Evolutionary conservation across 2,113 vertebrate genomes (phyloP), one percentile per base, ranked within the genome.

Genomic region (Cyphotilapia sp.): DNA sequence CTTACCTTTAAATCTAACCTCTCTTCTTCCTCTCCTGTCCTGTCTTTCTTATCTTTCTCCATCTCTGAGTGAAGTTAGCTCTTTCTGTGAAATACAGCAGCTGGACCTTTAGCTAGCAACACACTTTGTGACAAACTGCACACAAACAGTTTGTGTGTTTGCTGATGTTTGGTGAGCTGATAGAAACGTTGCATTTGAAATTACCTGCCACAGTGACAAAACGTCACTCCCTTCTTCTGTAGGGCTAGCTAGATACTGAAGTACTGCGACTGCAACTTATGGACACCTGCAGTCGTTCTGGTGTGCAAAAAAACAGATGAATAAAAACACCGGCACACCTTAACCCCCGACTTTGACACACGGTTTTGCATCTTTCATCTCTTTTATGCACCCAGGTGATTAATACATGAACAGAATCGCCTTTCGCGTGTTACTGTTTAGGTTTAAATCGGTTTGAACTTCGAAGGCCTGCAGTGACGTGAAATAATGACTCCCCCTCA

Each of bases 241-340:
- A 10, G 59, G 29, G 57, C 29, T 33, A 33, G 9, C 9, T 31
- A 63, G 16, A 7, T 63, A 11, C 59, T 10, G 1, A 33, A 61
- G 9, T 61, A 33, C 16, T 1, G 16, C 16, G 3, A 33, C 57
- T 0, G 29, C 57, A 61, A 61, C 14, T 61, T 61, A 61, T 3
- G 57, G 57, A 0, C 57, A 2, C 29, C 2, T 33, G 59, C 29
- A 2, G 59, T 33, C 3, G 1, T 61, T 61, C 59, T 31, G 29
- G 29, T 33, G 57, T 3, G 16, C 1, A 19, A 17, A 0, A 33
- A 19, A 10, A 10, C 2, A 61, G 57, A 1, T 4, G 8, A 33
- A 61, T 61, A 0, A 17, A 61, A 33, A 61, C 57, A 61, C 57
- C 0, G 8, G 5, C 27, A 61, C 3, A 17, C 2, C 16, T 31